Base-by-base conservation (phyloP, 2,113 vertebrate genomes). In the Percopsis transmontana region DNA sequence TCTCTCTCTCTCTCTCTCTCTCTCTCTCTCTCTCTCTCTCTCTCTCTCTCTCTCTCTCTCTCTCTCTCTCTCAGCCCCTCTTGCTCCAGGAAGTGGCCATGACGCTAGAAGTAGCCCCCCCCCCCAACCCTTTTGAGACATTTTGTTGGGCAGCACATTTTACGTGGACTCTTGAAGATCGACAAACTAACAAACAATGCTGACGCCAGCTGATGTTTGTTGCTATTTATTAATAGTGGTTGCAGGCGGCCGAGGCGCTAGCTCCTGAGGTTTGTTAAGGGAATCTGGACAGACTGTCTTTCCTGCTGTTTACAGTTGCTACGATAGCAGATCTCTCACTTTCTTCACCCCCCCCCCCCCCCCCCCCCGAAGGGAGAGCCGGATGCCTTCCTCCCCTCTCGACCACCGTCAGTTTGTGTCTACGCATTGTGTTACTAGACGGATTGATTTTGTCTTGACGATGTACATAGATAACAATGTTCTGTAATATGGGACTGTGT, bases 251-350 rank as follows among this genome's bases (percentile, higher is more conserved):
- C 41, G 52, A 58, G 73, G 66, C 47, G 74, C 70, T 53, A 8
- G 63, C 55, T 71, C 53, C 62, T 66, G 56, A 66, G 20, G 48
- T 83, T 74, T 89, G 50, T 80, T 83, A 92, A 91, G 89, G 89
- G 89, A 92, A 90, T 51, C 63, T 72, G 81, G 77, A 80, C 72
- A 9, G 2, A 38, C 63, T 62, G 58, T 81, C 48, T 82, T 60
- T 67, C 42, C 52, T 15, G 80, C 65, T 67, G 80, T 87, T 86
- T 76, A 78, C 82, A 75, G 75, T 79, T 72, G 68, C 59, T 80
- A 33, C 57, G 27, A 77, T 44, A 79, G 67, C 71, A 73, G 40
- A 57, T 81, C 1, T 16, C 58, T 59, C 44, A 58, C 62, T 80
- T 58, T 74, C 42, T 63, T 67, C 47, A 13, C 2, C 42, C 41